A percentile compares a stretch with the other conserved stretches of the same genome.
Conservation (phyloP, 2,797 vertebrate species). For the Scolopax bukidnonensis region DNA sequence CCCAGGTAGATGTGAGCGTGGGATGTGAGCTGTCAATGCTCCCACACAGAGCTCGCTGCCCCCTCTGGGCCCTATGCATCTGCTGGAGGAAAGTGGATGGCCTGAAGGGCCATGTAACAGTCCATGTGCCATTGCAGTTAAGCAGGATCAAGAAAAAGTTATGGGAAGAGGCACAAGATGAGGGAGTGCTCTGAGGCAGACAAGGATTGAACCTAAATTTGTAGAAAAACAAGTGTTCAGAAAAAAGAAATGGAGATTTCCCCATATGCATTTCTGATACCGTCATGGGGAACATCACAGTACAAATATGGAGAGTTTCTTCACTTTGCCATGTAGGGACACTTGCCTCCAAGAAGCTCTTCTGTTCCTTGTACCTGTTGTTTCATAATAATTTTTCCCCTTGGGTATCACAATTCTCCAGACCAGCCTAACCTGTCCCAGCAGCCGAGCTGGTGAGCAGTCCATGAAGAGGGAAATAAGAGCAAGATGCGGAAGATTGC, state of each 20-base stretch:
- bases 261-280: neutral
- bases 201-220: neutral
- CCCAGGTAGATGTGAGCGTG: neutral
- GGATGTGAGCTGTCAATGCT: neutral
- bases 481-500: neutral
- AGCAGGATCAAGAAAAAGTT: neutral
- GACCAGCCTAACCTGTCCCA: neutral
- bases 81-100: neutral
- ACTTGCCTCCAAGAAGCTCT: neutral
- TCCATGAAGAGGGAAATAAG: neutral
- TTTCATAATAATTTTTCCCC: neutral
- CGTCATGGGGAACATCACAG: neutral
- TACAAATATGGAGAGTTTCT: neutral
- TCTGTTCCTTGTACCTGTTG: neutral
- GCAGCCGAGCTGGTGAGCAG: neutral
- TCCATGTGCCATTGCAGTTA: neutral
- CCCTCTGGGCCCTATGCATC: fast-evolving
- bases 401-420: neutral
- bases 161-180: neutral
- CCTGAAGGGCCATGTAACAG: neutral
- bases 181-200: neutral
- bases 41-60: neutral
- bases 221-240: neutral
- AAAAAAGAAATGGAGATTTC: neutral
- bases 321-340: neutral